These are phyloP conservation scores for Agrilus mali DNA, from an alignment of 2,888 invertebrate genomes.

Conservation along the genomic window DNA sequence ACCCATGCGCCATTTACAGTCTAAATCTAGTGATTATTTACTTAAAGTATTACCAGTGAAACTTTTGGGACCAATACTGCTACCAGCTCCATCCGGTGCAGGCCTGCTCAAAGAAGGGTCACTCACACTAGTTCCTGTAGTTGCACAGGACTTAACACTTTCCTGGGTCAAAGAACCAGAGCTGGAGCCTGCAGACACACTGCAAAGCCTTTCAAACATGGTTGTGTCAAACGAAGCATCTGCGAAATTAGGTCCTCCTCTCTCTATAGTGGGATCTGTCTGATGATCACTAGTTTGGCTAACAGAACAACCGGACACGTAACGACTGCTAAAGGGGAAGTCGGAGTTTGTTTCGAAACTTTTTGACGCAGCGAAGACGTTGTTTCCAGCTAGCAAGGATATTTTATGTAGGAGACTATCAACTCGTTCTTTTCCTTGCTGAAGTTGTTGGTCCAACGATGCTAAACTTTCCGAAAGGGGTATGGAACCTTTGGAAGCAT, in stretches of 20 bases:
- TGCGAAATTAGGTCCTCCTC: slow-evolving; percentile 2
- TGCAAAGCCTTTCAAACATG: slow-evolving; percentile 24
- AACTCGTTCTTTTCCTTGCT: slow-evolving; percentile 26
- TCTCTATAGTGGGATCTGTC: no score
- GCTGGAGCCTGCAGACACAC: slow-evolving; percentile 7
- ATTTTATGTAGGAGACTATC: slow-evolving; percentile 30
- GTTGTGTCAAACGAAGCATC: slow-evolving; percentile 27
- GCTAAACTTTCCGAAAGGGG: not conserved
- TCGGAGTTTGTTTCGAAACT: slow-evolving; percentile 11
- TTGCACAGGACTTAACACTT: slow-evolving; percentile 3
- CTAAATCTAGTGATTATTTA: no score
- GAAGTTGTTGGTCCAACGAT: slow-evolving; percentile 17
- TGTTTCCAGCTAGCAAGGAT: slow-evolving; percentile 16
- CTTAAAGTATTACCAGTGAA: not conserved
- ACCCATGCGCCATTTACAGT: no score
- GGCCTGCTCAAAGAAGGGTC: slow-evolving; percentile 11
- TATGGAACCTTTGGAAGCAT: slow-evolving; percentile 5
- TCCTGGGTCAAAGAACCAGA: slow-evolving; percentile 2
- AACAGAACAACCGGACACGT: slow-evolving; percentile 30
- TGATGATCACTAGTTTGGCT: slow-evolving; percentile 13
- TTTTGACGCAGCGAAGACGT: slow-evolving; percentile 6
- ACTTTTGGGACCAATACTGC: slow-evolving; percentile 7
- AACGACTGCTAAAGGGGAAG: slow-evolving; percentile 20
- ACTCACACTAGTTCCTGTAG: slow-evolving; percentile 10
- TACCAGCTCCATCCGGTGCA: slow-evolving; percentile 20